Evolutionary conservation across 2,888 invertebrate genomes (phyloP), one percentile per base, ranked within the genome.

Genomic region (Patella caerulea): DNA sequence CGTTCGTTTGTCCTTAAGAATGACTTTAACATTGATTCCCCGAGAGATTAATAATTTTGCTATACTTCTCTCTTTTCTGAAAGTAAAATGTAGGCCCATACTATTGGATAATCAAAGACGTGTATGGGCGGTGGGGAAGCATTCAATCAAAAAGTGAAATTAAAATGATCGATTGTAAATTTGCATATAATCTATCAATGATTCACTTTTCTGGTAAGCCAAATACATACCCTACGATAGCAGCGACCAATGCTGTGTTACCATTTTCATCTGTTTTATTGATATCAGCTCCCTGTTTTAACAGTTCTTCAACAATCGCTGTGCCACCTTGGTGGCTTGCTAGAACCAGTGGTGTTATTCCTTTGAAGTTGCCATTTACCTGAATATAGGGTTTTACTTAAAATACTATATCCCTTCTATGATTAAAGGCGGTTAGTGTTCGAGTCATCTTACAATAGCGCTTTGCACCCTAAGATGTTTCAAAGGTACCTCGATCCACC

Each of bases 21-120:
- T 53, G 52, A 70, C 34, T 3, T 75, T 69, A 5, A 75, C 69
- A 75, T 75, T 53, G 69, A 69, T 69, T 19, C 75, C 75, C 15
- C 24, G 29, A 4, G 65, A 19, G n/a, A 75, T 69, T 15, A 75
- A 29, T n/a, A 19, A 34, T 52, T 70, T 34, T 93, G 96, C 94
- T 3, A 93, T 88, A 72, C 91, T 90, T 15, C 92, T 92, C 83
- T 93, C 92, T 84, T 93, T 93, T 2, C 93, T 93, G 85, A 24
- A 19, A 73, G 24, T 14, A 24, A 70, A 34, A 34, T 56, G 0
- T 59, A 1, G 29, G 17, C 54, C 24, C 54, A 4, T 29, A n/a
- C 34, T 74, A 1, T 45, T 45, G 45, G 45, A 9, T 45, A 45
- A 45, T 9, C 7, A 45, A 45, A 9, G 45, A 45, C 45, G 45